These are phyloP conservation scores for Hydrophis major DNA, from an alignment of 2,797 vertebrate species.

Conservation along the genomic window DNA sequence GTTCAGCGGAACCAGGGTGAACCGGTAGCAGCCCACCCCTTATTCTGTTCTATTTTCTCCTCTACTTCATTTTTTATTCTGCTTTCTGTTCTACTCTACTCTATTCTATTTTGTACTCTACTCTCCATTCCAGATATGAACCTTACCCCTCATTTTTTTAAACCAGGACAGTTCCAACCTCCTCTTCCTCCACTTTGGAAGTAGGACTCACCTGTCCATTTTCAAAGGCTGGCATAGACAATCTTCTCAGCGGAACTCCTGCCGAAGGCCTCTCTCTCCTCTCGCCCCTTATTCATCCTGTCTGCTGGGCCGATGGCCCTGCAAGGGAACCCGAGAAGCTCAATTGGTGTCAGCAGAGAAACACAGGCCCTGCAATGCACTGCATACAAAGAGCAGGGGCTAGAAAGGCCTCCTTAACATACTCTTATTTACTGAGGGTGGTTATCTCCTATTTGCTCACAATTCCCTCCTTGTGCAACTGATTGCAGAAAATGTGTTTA, in stretches of 20 bases:
- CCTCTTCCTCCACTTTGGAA: conserved; percentile 49
- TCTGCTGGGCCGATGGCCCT: conserved; percentile 61
- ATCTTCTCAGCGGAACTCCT: conserved; percentile 48
- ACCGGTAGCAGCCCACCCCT: no score
- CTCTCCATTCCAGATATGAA: conserved; percentile 31
- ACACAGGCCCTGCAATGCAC: conserved; percentile 60
- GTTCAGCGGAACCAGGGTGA: no score
- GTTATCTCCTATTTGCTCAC: conserved; percentile 71
- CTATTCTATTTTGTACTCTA: background rate
- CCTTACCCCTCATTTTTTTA: conserved; percentile 40
- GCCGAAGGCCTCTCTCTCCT: conserved; percentile 68
- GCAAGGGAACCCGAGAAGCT: conserved; percentile 58
- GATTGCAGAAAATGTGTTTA: conserved; percentile 78
- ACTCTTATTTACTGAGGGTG: conserved; percentile 73
- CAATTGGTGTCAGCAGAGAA: conserved; percentile 50
- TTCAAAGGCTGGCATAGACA: conserved; percentile 43
- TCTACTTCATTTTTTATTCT: no score
- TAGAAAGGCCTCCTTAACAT: conserved; percentile 58
- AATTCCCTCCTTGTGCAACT: conserved; percentile 66
- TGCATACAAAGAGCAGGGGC: conserved; percentile 45
- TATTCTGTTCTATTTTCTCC: no score
- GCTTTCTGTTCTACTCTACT: no score
- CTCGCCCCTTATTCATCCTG: conserved; percentile 65
- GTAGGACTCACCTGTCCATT: conserved; percentile 48
- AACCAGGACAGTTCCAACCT: conserved; percentile 34